phyloP scores from a whole-genome alignment of 2,888 invertebrate genomes.

The Cryptus armator region DNA sequence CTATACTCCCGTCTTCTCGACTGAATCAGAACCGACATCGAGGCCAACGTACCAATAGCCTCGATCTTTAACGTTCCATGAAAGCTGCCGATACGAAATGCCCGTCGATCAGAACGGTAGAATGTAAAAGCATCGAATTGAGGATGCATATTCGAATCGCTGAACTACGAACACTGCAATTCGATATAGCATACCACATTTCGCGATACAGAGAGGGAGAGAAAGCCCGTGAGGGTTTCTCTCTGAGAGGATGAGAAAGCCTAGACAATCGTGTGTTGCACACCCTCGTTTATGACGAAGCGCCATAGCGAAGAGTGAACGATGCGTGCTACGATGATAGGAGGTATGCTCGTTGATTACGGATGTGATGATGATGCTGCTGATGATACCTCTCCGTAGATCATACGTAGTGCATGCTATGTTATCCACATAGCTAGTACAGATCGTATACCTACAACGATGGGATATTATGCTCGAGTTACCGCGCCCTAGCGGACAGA shows the following conservation, averaged over 20 bases:
- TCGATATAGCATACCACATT: conserved; percentile 39
- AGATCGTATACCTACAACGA: neutral
- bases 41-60: neutral
- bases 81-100: neutral
- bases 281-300: conserved; percentile 11
- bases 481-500: conserved; percentile 6
- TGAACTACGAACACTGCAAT: conserved; percentile 26
- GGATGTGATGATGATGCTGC: conserved; percentile 43
- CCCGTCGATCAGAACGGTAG: conserved; percentile 4
- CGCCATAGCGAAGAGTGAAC: conserved; percentile 20
- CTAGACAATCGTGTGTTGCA: conserved; percentile 27
- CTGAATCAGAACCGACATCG: neutral
- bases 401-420: conserved; percentile 26
- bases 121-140: conserved; percentile 12
- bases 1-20: neutral
- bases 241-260: conserved; percentile 28
- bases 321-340: conserved; percentile 32
- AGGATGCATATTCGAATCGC: conserved; percentile 24
- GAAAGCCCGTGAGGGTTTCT: neutral
- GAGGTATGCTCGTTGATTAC: conserved; percentile 36
- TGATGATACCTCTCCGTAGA: conserved; percentile 1
- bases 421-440: conserved; percentile 4
- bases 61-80: neutral
- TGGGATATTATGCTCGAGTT: conserved; percentile 14
- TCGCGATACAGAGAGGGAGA: neutral